These are phyloP conservation scores for Cyanoderma ruficeps DNA, from an alignment of 2,113 vertebrate genomes.

Conservation along the genomic window DNA sequence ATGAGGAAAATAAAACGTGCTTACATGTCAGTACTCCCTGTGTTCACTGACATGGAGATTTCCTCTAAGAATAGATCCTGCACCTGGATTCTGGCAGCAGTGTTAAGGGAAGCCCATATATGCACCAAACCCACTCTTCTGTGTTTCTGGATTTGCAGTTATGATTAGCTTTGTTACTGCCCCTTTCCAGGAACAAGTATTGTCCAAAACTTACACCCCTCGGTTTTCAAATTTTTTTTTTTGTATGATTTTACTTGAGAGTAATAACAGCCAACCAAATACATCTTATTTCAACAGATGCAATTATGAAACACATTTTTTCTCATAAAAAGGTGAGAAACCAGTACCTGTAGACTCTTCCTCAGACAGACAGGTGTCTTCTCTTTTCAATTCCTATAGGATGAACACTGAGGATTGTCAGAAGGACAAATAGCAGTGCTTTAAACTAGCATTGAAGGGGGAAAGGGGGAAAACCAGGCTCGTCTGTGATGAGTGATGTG, in stretches of 20 bases:
- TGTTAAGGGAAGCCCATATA: not conserved
- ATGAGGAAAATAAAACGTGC: slow-evolving; percentile 16
- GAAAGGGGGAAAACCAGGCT: not conserved
- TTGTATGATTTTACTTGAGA: not conserved
- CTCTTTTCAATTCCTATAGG: not conserved
- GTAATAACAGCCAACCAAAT: not conserved
- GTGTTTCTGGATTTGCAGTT: not conserved
- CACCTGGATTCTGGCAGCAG: not conserved
- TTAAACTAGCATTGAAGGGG: not conserved
- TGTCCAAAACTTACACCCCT: not conserved
- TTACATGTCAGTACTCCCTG: not conserved
- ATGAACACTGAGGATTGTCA: not conserved
- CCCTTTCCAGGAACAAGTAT: not conserved
- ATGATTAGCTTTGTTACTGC: not conserved
- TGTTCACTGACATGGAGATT: not conserved
- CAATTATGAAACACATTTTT: not conserved
- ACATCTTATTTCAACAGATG: not conserved
- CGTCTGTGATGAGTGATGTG: not conserved
- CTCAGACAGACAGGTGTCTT: not conserved
- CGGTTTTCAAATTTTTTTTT: not conserved
- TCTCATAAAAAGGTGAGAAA: not conserved
- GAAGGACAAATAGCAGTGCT: not conserved
- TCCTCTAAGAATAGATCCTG: not conserved
- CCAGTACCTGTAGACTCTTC: not conserved
- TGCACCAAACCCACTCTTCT: not conserved